Evolutionary conservation across 2,113 vertebrate genomes (phyloP).

Genomic region (Nicator chloris): DNA sequence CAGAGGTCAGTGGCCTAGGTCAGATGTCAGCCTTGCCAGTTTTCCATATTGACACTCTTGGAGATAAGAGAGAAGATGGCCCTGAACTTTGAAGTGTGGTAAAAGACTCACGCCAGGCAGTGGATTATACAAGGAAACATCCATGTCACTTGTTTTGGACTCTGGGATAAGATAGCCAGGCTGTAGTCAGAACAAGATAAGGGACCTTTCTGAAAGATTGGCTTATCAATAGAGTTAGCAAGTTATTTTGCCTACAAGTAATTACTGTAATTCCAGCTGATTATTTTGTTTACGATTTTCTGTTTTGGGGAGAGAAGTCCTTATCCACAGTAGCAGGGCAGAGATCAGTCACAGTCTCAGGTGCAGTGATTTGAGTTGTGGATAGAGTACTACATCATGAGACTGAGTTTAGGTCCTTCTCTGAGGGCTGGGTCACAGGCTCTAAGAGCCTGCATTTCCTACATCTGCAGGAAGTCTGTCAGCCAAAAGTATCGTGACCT

Average conservation of each 20-base stretch:
- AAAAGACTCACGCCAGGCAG: neutral
- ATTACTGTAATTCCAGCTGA: neutral
- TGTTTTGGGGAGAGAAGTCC: neutral
- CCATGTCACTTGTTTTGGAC: neutral
- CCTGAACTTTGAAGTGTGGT: neutral
- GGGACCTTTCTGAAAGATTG: neutral
- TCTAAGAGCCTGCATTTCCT: neutral
- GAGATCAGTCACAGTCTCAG: neutral
- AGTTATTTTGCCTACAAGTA: neutral
- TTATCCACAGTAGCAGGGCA: neutral
- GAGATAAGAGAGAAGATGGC: neutral
- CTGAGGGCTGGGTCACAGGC: neutral
- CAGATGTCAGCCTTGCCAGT: neutral
- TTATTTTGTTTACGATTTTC: neutral
- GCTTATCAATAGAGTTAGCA: neutral
- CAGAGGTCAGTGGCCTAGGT: neutral
- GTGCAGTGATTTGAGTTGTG: neutral
- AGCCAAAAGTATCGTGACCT: neutral
- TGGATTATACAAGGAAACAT: neutral
- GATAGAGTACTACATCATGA: neutral
- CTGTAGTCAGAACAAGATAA: neutral
- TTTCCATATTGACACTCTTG: neutral
- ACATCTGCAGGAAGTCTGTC: neutral
- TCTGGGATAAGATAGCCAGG: neutral
- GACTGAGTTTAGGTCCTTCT: neutral